Base-by-base conservation (phyloP, 2,888 invertebrate species). In the Lepidochitona cinerea region DNA sequence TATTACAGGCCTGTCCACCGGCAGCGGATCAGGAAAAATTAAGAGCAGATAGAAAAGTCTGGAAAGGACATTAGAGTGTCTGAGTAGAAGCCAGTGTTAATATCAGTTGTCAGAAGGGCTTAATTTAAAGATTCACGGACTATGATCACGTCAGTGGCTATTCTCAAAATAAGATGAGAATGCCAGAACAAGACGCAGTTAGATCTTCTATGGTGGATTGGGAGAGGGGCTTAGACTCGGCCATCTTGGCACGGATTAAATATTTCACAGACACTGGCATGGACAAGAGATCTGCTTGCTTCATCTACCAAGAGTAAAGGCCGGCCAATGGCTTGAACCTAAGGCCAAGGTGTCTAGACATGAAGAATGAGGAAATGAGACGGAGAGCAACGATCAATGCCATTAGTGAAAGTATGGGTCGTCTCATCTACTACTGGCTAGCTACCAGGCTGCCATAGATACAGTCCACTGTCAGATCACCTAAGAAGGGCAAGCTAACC, bases 231-330 rank as follows among this genome's bases (percentile, higher is more conserved):
- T 26, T 29, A 1, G 29, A 29, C 59, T 59, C 59, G 14, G 59
- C 59, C 23, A 59, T 59, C 26, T 59, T 59, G 59, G 59, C 59
- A 2, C 14, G 59, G 59, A 59, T 59, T 59, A 59, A 59, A 29
- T 14, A 23, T 32, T 29, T 26, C 29, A 14, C 59, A 59, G 59
- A 59, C 32, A 59, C 29, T 59, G 59, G 59, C 59, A 59, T 59
- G 59, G 59, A 29, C 59, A 4, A 59, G 18, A 32, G 59, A 41
- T n/a, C n/a, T n/a, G n/a, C n/a, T n/a, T n/a, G n/a, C n/a, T n/a
- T n/a, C n/a, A n/a, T n/a, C n/a, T n/a, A n/a, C n/a, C n/a, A n/a
- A n/a, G n/a, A n/a, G n/a, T 23, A 49, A 49, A 49, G 49, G 49
- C 49, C 49, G 18, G 49, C 18, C 23, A 49, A 49, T n/a, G 49